phyloP scores from a whole-genome alignment of 2,797 vertebrate genomes.

The Falco peregrinus region DNA sequence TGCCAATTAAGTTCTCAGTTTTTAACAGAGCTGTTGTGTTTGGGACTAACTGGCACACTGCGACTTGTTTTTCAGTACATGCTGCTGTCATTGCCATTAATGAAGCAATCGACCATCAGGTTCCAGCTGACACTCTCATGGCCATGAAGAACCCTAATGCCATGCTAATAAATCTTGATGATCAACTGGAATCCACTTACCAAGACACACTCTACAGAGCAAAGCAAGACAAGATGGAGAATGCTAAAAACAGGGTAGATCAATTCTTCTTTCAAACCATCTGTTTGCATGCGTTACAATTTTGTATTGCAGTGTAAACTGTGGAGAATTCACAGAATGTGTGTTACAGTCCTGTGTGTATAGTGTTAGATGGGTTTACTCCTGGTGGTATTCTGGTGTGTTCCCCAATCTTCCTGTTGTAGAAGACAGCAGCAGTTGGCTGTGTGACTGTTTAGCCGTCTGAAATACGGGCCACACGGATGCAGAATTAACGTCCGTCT shows the following conservation, averaged over 20 bases:
- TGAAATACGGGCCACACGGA: accelerated
- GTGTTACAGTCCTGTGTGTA: background rate
- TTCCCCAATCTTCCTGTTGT: background rate
- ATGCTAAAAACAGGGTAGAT: constrained; percentile 89
- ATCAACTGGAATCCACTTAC: constrained; percentile 78
- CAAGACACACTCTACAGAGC: constrained; percentile 89
- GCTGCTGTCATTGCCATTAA: constrained; percentile 98
- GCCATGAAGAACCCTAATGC: constrained; percentile 96
- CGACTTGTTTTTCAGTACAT: constrained; percentile 83
- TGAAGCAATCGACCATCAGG: constrained; percentile 90
- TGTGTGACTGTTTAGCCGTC: background rate
- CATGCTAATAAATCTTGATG: constrained; percentile 90
- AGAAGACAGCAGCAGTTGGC: background rate
- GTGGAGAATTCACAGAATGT: background rate
- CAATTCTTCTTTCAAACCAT: background rate
- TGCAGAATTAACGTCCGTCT: background rate
- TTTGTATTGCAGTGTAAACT: background rate
- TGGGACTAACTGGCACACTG: background rate
- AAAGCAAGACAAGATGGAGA: constrained; percentile 91
- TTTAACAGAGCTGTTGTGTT: background rate
- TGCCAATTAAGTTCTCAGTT: background rate
- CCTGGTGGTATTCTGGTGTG: background rate
- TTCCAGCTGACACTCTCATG: constrained; percentile 84
- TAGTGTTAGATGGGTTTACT: background rate
- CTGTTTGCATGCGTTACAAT: background rate